phyloP scores from a whole-genome alignment of 2,888 invertebrate species.

The Conistra vaccinii region DNA sequence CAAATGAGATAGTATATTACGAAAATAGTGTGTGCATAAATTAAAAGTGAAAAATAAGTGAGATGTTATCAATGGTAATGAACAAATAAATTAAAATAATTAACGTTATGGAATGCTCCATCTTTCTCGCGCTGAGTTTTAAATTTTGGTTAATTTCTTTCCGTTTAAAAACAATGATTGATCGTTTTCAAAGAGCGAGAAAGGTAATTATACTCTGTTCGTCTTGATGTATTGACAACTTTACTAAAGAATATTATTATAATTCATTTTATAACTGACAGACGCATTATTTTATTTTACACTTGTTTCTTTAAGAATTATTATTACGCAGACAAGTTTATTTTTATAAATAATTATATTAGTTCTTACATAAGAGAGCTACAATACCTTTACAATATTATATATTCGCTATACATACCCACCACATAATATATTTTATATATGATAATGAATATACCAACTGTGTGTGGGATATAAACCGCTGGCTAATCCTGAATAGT shows the following conservation, averaged over 20 bases:
- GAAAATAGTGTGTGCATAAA: slow-evolving; percentile 12
- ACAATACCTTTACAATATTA: not conserved
- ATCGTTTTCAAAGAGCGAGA: slow-evolving; percentile 34
- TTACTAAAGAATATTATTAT: slow-evolving; percentile 15
- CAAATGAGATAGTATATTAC: not conserved
- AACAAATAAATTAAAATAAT: slow-evolving; percentile 49
- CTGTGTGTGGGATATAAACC: slow-evolving; percentile 24
- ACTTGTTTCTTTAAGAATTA: no score
- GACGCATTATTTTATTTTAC: not conserved
- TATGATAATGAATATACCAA: slow-evolving; percentile 10
- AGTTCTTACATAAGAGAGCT: not conserved
- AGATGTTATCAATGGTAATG: slow-evolving; percentile 43
- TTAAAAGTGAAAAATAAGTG: slow-evolving; percentile 23
- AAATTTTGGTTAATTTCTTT: slow-evolving; percentile 38
- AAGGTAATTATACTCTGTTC: slow-evolving; percentile 24
- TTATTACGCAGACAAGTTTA: not conserved
- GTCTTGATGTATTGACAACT: slow-evolving; percentile 27
- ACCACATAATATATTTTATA: not conserved
- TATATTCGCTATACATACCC: not conserved
- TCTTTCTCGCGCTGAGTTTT: slow-evolving; percentile 21
- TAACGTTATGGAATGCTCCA: slow-evolving; percentile 17
- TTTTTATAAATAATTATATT: no score
- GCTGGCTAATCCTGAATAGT: slow-evolving; percentile 26
- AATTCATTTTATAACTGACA: not conserved
- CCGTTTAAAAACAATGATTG: slow-evolving; percentile 47